Base-by-base conservation (phyloP, 2,888 invertebrate genomes). In the Calliopum simillimum region DNA sequence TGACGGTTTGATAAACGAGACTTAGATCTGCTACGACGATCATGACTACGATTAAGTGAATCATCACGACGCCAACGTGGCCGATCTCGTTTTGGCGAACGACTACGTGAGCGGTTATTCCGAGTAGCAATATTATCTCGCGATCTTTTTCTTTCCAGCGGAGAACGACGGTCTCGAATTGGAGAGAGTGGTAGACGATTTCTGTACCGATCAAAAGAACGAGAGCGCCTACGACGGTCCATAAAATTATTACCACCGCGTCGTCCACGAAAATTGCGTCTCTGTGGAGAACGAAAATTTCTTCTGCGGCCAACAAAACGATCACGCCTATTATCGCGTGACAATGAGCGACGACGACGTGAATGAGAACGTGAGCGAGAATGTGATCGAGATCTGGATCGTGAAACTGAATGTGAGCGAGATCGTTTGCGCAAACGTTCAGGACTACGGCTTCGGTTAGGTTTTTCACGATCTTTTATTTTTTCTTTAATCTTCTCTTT, bases 401-500 rank as follows among this genome's bases (percentile, higher is more conserved):
- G 76, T 33, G 79, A 78, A 8, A 64, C 62, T 2, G 77, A 75
- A 46, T 66, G 73, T 55, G 71, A 69, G 8, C 71, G 73, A 2
- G 75, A 73, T 4, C 68, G 72, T 8, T 69, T 71, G 53, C 49
- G 70, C n/a, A 74, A 72, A 19, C 68, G 73, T 12, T 74, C 62
- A 49, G 59, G 73, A 2, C 80, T 77, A 2, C 77, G 74, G 56
- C 59, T 72, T 43, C 69, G 69, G 25, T 21, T 51, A 19, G 46
- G 73, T 58, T 70, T 78, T 66, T 64, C 76, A 73, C 73, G 74
- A 41, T 70, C 73, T 16, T 68, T 74, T 41, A 72, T 75, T 25
- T 71, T 77, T 21, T 80, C 75, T 5, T 70, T 74, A 58, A 88
- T 86, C 72, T 88, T 88, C 0, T 88, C 90, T 33, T 90, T 82